Evolutionary conservation across 1,140 invertebrate genomes (phyloP), one percentile per base, ranked within the genome.

Genomic region (silkworm (Bombyx mori)): DNA sequence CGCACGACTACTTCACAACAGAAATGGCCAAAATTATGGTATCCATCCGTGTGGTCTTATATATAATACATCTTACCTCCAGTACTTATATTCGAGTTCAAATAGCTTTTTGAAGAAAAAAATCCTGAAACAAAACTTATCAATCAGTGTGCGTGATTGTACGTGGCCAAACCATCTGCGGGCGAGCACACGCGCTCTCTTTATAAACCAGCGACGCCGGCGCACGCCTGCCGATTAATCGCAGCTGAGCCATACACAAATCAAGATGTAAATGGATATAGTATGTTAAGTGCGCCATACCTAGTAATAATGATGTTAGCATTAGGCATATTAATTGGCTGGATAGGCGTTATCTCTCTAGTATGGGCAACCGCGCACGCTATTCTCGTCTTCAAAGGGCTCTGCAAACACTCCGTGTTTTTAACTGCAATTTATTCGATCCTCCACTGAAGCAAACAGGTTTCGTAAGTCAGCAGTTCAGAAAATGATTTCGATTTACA

Each of bases 231-330:
- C 71, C 82, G 81, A 86, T 86, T 86, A 86, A 84, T 86, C 78
- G 79, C 73, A 69, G 63, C 62, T 54, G 60, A 76, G 73, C 78
- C 75, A 74, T 73, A 79, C 79, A 86, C 83, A 86, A 86, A 86
- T 86, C 82, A 86, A 84, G 79, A 80, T 82, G 83, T 82, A 86
- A 83, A 83, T 79, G 79, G 81, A 86, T 86, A 85, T 82, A 82
- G 77, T 83, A 82, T 83, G 79, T 82, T 86, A 86, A 86, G 83
- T 79, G 76, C 76, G 71, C 75, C 73, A 65, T 72, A 77, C 71
- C 77, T 74, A 75, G 81, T 86, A 86, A 86, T 86, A 86, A 86
- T 84, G 81, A 86, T 86, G 83, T 86, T 86, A 81, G 83, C 81
- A 86, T 86, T 86, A 86, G 81, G 77, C 77, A 82, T 84, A 84